Evolutionary conservation across 2,888 invertebrate species (phyloP).

Genomic region (Chrysolina haemoptera): DNA sequence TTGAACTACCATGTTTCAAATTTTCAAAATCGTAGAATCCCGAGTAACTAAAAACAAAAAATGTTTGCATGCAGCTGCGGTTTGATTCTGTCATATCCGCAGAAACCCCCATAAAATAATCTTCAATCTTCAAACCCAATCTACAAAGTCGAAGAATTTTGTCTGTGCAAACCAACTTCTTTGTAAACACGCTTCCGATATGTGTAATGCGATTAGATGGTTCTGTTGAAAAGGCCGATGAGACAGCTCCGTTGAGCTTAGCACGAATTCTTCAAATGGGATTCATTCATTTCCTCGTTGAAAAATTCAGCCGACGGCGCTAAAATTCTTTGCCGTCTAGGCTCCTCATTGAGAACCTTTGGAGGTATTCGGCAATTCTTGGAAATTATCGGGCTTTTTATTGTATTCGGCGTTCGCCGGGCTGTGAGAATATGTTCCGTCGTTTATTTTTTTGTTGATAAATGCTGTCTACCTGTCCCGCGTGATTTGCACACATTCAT

Average conservation of each 20-base stretch:
- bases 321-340: conserved; percentile 57
- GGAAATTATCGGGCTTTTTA: conserved; percentile 41
- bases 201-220: conserved; percentile 31
- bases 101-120: not conserved
- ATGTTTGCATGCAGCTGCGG: not conserved
- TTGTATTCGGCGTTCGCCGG: conserved; percentile 35
- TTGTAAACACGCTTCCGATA: conserved; percentile 26
- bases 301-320: conserved; percentile 56
- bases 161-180: conserved; percentile 27
- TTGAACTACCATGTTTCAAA: too few species aligned
- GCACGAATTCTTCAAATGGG: conserved; percentile 28
- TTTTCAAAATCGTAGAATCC: too few species aligned
- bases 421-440: conserved; percentile 19
- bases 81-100: not conserved
- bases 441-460: conserved; percentile 13
- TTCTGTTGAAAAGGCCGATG: conserved; percentile 18
- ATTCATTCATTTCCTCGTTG: conserved; percentile 38
- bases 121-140: conserved; percentile 20
- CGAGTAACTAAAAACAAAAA: too few species aligned
- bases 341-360: conserved; percentile 48
- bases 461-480: conserved; percentile 22
- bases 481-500: conserved; percentile 22
- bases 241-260: conserved; percentile 25
- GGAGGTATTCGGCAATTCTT: conserved; percentile 43
- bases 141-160: conserved; percentile 28